Conservation (phyloP, 2,797 vertebrate genomes). For the Benthosema pterotum region DNA sequence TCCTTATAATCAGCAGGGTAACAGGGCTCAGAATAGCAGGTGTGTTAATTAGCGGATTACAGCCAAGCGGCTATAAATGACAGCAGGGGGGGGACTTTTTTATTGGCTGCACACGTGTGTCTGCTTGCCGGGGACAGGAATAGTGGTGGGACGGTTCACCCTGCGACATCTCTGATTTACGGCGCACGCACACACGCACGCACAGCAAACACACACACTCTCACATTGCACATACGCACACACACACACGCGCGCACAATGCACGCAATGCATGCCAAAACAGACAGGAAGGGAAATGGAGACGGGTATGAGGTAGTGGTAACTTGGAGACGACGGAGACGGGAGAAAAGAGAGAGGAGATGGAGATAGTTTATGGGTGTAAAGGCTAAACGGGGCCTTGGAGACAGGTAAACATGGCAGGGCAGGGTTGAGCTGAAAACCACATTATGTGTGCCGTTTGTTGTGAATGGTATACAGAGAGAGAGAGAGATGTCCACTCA, state of each 20-base stretch:
- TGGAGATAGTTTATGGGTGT: conserved; percentile 12
- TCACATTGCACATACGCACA: conserved; percentile 44
- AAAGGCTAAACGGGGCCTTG: conserved; percentile 30
- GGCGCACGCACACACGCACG: conserved; percentile 35
- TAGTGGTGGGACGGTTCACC: conserved; percentile 65
- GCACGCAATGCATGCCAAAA: conserved; percentile 33
- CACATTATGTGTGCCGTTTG: background rate
- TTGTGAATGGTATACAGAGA: background rate
- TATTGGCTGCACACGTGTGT: conserved; percentile 70
- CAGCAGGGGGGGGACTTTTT: conserved; percentile 48
- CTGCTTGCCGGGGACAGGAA: conserved; percentile 67
- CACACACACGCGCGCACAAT: conserved; percentile 39
- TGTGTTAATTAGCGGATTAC: conserved; percentile 77
- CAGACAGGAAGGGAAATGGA: conserved; percentile 35
- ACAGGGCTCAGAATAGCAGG: conserved; percentile 72
- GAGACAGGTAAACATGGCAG: conserved; percentile 26
- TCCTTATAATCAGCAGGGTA: conserved; percentile 52
- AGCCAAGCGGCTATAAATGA: conserved; percentile 70
- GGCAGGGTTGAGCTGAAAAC: conserved; percentile 1
- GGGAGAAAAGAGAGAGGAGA: conserved; percentile 1
- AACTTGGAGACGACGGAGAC: conserved; percentile 17
- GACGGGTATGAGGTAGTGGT: conserved; percentile 38
- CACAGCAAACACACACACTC: background rate
- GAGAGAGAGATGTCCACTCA: no score
- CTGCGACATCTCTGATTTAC: conserved; percentile 54